Conservation (phyloP, 2,888 invertebrate genomes). For the Germaria angustata region DNA sequence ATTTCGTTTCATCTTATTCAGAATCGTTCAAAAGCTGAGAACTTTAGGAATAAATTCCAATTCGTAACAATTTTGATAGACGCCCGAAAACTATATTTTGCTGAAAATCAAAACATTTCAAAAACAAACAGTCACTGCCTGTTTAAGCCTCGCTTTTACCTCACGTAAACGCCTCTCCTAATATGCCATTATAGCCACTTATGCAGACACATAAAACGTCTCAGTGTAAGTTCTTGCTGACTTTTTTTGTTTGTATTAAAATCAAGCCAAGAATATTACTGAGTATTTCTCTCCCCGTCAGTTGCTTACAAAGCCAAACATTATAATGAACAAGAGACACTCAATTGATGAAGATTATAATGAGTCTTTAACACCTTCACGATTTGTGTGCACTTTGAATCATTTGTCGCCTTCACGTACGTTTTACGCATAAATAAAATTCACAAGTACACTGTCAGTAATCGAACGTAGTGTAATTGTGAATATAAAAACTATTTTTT, state of each 20-base stretch:
- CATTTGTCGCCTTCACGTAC: conserved; percentile 57
- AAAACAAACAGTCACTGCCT: too few relatives aligned
- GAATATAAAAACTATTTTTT: not conserved
- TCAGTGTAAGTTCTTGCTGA: not conserved
- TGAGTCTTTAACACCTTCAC: conserved; percentile 49
- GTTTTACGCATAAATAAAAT: conserved; percentile 67
- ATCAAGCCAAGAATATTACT: not conserved
- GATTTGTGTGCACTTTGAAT: conserved; percentile 32
- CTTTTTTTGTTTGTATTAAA: not conserved
- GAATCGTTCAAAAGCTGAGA: too few relatives aligned
- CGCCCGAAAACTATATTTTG: too few relatives aligned
- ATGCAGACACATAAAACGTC: too few relatives aligned
- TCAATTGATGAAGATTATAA: conserved; percentile 3
- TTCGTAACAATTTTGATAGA: too few relatives aligned
- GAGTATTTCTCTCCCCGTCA: not conserved
- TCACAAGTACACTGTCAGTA: not conserved
- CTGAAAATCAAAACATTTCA: too few relatives aligned
- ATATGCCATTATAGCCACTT: too few relatives aligned
- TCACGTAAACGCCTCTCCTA: too few relatives aligned
- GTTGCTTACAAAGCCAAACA: not conserved
- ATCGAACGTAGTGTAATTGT: not conserved
- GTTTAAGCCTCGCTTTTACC: too few relatives aligned
- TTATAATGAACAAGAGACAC: not conserved
- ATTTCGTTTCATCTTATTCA: too few relatives aligned
- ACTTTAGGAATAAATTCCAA: too few relatives aligned